Evolutionary conservation across 2,797 vertebrate genomes (phyloP).

Genomic region (Labroides dimidiatus): DNA sequence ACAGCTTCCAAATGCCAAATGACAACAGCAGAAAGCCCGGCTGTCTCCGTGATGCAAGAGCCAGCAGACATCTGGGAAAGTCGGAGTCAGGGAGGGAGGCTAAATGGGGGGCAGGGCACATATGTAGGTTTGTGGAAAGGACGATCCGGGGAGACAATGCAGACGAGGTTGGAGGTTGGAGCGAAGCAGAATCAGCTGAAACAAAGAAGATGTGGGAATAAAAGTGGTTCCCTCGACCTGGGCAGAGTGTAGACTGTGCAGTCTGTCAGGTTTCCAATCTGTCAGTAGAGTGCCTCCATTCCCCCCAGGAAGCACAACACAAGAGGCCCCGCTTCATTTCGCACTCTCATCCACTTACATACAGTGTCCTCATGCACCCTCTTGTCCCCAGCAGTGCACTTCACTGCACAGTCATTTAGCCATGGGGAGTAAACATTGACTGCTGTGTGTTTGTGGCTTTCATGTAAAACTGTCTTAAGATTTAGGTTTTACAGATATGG

Average conservation of each 20-base stretch:
- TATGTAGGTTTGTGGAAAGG: slow-evolving; percentile 3
- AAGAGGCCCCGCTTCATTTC: slow-evolving; percentile 47
- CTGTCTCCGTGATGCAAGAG: slow-evolving; percentile 60
- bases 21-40: slow-evolving; percentile 59
- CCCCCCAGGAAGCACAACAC: slow-evolving; percentile 53
- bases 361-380: slow-evolving; percentile 72
- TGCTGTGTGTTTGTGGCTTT: slow-evolving; percentile 36
- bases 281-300: slow-evolving; percentile 66
- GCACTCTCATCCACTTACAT: slow-evolving; percentile 58
- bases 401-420: slow-evolving; percentile 57
- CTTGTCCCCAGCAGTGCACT: slow-evolving; percentile 59
- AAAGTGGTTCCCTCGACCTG: slow-evolving; percentile 31
- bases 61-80: slow-evolving; percentile 70
- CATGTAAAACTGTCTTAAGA: slow-evolving; percentile 25
- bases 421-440: slow-evolving; percentile 30
- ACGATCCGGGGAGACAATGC: slow-evolving; percentile 20
- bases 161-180: slow-evolving; percentile 47
- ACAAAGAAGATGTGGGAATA: slow-evolving; percentile 30
- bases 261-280: slow-evolving; percentile 73
- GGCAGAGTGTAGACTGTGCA: slow-evolving; percentile 61
- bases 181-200: slow-evolving; percentile 14
- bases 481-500: slow-evolving; percentile 44
- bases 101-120: background rate
- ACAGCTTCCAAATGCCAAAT: slow-evolving; percentile 69
- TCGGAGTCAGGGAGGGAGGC: slow-evolving; percentile 29